Evolutionary conservation across 2,797 vertebrate species (phyloP).

Genomic region (Bovichtus variegatus): DNA sequence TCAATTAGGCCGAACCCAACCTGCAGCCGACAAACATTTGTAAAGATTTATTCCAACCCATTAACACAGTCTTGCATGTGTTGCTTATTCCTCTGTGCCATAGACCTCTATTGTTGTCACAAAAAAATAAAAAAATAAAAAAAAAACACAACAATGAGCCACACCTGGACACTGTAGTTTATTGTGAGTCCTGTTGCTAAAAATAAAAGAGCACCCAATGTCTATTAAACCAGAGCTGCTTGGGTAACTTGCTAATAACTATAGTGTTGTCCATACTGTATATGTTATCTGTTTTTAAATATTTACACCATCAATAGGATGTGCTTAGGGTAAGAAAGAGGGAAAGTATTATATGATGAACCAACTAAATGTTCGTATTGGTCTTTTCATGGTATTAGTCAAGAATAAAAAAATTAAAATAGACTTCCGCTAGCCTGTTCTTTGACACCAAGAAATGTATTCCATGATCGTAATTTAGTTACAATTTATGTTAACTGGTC

Average conservation of each 20-base stretch:
- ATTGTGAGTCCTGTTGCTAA: not conserved
- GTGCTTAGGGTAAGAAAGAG: not conserved
- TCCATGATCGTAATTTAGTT: not conserved
- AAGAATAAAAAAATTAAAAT: not conserved
- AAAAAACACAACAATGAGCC: too few species aligned
- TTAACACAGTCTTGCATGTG: not conserved
- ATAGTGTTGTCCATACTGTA: not conserved
- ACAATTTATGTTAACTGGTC: not conserved
- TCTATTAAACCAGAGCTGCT: not conserved
- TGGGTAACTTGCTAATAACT: not conserved
- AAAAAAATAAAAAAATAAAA: not conserved
- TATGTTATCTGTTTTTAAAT: not conserved
- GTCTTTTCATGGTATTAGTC: not conserved
- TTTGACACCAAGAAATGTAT: not conserved
- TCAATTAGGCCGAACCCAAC: too few species aligned
- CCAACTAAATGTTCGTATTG: not conserved
- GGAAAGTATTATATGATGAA: not conserved
- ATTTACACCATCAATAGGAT: not conserved
- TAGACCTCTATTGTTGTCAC: not conserved
- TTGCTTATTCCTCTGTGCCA: not conserved
- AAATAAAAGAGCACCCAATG: conserved; percentile 7
- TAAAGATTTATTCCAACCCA: not conserved
- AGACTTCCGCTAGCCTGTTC: not conserved
- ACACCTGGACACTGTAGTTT: not conserved
- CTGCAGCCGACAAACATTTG: too few species aligned